phyloP scores from a whole-genome alignment of 1,140 invertebrate species.

The Anastrepha ludens region DNA sequence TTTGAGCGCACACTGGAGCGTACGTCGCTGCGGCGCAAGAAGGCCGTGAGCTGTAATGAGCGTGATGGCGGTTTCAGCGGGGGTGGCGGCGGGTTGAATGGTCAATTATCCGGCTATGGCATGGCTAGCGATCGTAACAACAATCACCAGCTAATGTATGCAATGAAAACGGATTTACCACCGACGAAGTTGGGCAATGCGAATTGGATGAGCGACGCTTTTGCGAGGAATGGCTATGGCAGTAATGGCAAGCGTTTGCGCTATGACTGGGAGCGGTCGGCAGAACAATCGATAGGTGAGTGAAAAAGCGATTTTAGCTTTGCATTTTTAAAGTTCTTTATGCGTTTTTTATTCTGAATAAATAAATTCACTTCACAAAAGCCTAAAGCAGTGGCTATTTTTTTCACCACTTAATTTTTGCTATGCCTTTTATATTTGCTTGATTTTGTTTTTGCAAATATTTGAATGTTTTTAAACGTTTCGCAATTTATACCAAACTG shows the following conservation, averaged over 20 bases:
- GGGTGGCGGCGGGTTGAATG: constrained; percentile 26
- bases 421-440: not conserved
- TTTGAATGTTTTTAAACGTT: constrained; percentile 6
- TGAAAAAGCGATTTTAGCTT: not conserved
- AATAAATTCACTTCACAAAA: too few species aligned
- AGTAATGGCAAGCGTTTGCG: constrained; percentile 45
- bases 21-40: constrained; percentile 72
- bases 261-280: constrained; percentile 27
- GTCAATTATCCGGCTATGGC: constrained; percentile 33
- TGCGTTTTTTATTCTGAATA: too few species aligned
- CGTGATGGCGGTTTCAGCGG: constrained; percentile 22
- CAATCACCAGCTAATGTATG: constrained; percentile 59
- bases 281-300: not conserved
- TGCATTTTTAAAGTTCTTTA: too few species aligned
- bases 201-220: not conserved
- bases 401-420: not conserved
- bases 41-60: constrained; percentile 52
- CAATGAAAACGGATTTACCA: constrained; percentile 25
- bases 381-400: too few species aligned
- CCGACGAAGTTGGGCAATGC: not conserved
- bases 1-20: constrained; percentile 83
- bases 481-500: not conserved
- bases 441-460: constrained; percentile 9
- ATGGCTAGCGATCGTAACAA: constrained; percentile 68
- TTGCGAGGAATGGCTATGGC: not conserved